Base-by-base conservation (phyloP, 2,888 invertebrate species). In the Drosophila lutescens region DNA sequence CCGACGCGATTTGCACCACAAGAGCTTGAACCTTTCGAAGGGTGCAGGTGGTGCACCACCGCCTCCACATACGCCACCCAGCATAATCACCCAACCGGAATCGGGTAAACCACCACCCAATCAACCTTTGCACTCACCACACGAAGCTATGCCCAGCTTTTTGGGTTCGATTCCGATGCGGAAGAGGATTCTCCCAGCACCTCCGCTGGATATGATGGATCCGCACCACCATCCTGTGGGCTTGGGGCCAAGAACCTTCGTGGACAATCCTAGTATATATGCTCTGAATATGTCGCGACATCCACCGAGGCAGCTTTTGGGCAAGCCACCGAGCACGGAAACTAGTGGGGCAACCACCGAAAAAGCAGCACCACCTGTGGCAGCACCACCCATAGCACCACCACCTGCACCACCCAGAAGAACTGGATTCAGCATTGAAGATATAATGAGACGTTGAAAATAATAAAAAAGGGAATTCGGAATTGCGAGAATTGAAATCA, bases 361-460 rank as follows among this genome's bases (percentile, higher is more conserved):
- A 75, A 72, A 68, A 58, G 57, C 58, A 30, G 15, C 71, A 6
- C 49, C 72, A 9, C 15, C 72, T 8, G 41, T 70, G 86, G 91
- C 89, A 89, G 92, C 82, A 88, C 93, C 93, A 13, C 73, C 94
- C 8, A 9, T 60, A 20, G 47, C 62, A n/a, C 60, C 67, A 15
- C 51, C 71, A 6, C 44, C 66, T 90, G 92, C 84, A 90, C 93
- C 94, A 15, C 86, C 95, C 10, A 94, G 96, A 79, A 95, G 96
- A 88, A 96, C 96, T 89, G 97, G 97, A 17, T 97, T 97, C 91
- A 97, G 97, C 90, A 97, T 97, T 93, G 97, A 97, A 89, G 97
- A 97, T 83, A 97, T 97, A 80, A 97, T 97, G 97, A 94, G 97
- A 89, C 96, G 97, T 92, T 96, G 93, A 94, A 12, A 46, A 13